A percentile compares a stretch with the other conserved stretches of the same genome.
Conservation (phyloP, 1,140 invertebrate species). For the Drosophila elegans region DNA sequence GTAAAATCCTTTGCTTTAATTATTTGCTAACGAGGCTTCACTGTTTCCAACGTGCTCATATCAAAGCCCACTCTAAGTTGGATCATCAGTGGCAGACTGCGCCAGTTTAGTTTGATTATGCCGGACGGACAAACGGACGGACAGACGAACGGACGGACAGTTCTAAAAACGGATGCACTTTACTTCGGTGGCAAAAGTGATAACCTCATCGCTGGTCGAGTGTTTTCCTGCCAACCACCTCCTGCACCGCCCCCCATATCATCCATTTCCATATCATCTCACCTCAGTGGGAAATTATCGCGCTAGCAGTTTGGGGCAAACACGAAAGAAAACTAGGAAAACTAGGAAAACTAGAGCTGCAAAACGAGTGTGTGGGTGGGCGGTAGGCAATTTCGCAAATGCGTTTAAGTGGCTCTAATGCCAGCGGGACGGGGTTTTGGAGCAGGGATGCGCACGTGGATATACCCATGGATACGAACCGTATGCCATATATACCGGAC, state of each 20-base stretch:
- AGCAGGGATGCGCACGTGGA: conserved; percentile 65
- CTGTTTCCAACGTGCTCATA: conserved; percentile 5
- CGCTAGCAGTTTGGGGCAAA: conserved; percentile 52
- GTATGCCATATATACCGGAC: not conserved
- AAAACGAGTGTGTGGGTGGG: conserved; percentile 63
- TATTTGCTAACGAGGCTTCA: not conserved
- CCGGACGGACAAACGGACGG: conserved; percentile 7
- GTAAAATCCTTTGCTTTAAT: not conserved
- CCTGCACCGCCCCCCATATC: not conserved
- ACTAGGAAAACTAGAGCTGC: conserved; percentile 36
- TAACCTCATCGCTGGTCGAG: conserved; percentile 66
- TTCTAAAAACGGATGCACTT: conserved; percentile 80
- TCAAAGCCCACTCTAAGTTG: conserved; percentile 40
- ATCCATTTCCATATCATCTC: conserved; percentile 44
- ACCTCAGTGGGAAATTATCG: conserved; percentile 68
- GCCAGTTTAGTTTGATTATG: conserved; percentile 81
- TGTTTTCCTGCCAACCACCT: not conserved
- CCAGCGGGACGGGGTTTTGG: conserved; percentile 63
- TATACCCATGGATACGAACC: conserved; percentile 32
- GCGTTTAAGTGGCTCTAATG: conserved; percentile 80
- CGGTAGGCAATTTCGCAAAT: conserved; percentile 76
- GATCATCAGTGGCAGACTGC: conserved; percentile 54
- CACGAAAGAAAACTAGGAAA: conserved; percentile 30
- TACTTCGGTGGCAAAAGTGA: conserved; percentile 72
- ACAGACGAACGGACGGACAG: conserved; percentile 50